Percentiles rank a stretch among this genome's conserved stretches.
These are phyloP conservation scores for Egretta garzetta DNA, from an alignment of 2,113 vertebrate genomes.

Conservation along the genomic window DNA sequence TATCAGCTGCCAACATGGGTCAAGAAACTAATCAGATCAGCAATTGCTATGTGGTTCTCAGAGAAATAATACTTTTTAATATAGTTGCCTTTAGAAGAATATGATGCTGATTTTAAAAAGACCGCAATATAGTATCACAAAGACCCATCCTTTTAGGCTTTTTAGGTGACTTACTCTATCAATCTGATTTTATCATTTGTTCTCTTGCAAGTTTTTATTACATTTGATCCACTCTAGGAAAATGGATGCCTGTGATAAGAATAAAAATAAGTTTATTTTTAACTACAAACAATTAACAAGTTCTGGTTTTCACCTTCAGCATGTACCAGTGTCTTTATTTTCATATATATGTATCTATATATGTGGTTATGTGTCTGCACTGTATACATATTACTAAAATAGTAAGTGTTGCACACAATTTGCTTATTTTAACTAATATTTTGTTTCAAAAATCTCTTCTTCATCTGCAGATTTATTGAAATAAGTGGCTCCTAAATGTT, in stretches of 20 bases:
- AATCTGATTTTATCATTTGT: not conserved
- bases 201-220: not conserved
- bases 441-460: not conserved
- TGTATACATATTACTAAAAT: not conserved
- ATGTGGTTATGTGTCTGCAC: not conserved
- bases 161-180: not conserved
- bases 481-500: not conserved
- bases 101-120: not conserved
- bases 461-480: not conserved
- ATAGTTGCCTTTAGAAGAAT: not conserved
- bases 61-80: not conserved
- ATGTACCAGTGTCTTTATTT: not conserved
- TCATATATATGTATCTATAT: not conserved
- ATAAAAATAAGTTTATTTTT: not conserved
- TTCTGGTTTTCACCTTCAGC: not conserved
- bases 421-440: not conserved
- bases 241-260: not conserved
- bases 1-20: not conserved
- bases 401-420: not conserved
- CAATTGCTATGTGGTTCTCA: not conserved
- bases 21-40: not conserved
- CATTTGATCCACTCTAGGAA: not conserved
- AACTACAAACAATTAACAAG: not conserved
- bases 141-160: not conserved
- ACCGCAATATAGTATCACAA: not conserved